phyloP scores from a whole-genome alignment of 35 echinoderm and acorn worm genomes.

The Strongylocentrotus purpuratus region DNA sequence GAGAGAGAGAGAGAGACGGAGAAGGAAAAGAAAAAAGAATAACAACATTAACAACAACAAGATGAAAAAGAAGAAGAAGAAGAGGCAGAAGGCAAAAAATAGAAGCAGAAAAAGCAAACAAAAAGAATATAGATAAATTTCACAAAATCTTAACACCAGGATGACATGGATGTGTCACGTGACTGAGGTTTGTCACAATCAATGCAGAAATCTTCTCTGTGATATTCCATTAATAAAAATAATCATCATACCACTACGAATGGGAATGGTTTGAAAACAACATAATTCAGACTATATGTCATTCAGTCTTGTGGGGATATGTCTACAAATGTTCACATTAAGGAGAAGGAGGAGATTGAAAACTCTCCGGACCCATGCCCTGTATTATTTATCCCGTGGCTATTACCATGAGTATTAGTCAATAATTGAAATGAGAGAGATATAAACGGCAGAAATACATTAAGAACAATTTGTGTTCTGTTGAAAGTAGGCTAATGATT shows the following conservation, averaged over 20 bases:
- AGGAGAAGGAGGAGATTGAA: neutral
- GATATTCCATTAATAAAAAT: neutral
- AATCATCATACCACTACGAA: neutral
- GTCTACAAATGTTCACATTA: neutral
- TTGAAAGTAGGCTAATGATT: slow-evolving; percentile 30
- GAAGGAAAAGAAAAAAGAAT: too few relatives aligned
- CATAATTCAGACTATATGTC: neutral
- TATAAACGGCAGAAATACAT: slow-evolving; percentile 28
- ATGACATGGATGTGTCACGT: neutral
- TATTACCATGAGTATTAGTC: neutral
- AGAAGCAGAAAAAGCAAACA: neutral
- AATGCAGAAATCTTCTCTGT: neutral
- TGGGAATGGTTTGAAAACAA: slow-evolving; percentile 11
- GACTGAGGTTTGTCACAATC: neutral
- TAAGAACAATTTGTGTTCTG: neutral
- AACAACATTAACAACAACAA: too few relatives aligned
- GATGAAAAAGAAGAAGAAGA: too few relatives aligned
- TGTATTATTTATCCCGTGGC: neutral
- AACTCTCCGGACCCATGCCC: neutral
- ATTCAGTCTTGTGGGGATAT: neutral
- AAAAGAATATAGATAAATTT: too few relatives aligned
- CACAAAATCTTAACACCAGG: neutral
- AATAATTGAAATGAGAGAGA: slow-evolving; percentile 7
- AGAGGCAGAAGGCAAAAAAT: neutral
- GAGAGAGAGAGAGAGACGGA: too few relatives aligned